Conservation (phyloP, 2,797 vertebrate genomes). For the Prunella strophiata region DNA sequence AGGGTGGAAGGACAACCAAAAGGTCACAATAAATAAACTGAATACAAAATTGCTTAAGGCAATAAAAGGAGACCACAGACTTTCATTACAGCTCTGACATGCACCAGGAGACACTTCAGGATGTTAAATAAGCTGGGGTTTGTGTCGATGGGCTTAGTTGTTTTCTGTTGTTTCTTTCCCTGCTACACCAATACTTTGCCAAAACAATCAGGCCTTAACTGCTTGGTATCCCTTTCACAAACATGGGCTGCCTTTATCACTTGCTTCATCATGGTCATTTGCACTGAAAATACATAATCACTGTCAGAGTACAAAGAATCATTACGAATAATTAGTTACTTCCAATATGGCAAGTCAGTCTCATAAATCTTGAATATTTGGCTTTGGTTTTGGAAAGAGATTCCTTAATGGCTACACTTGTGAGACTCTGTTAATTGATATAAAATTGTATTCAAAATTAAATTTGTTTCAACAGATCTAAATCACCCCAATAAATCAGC, state of each 20-base stretch:
- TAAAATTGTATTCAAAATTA: constrained; percentile 69
- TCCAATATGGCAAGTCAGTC: constrained; percentile 39
- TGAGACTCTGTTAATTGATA: constrained; percentile 58
- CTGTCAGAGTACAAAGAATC: constrained; percentile 48
- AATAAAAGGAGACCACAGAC: neutral
- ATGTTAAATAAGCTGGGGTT: neutral
- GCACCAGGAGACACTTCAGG: neutral
- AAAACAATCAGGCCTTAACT: neutral
- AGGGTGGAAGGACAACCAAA: constrained; percentile 20
- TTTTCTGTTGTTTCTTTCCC: neutral
- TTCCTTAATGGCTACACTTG: constrained; percentile 49
- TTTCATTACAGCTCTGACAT: neutral
- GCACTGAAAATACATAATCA: constrained; percentile 57
- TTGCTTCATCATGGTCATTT: constrained; percentile 18
- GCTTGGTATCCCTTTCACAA: constrained; percentile 17
- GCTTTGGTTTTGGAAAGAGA: constrained; percentile 55
- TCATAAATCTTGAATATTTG: constrained; percentile 55
- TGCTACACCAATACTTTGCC: neutral
- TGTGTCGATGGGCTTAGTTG: neutral
- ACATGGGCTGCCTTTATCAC: constrained; percentile 24
- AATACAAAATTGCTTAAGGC: constrained; percentile 39
- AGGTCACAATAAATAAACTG: constrained; percentile 53
- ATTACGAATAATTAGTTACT: constrained; percentile 43
- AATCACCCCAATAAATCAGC: constrained; percentile 63
- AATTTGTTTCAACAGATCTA: constrained; percentile 51